These are phyloP conservation scores for Nasonovia ribisnigri DNA, from an alignment of 2,888 invertebrate species.

Conservation along the genomic window DNA sequence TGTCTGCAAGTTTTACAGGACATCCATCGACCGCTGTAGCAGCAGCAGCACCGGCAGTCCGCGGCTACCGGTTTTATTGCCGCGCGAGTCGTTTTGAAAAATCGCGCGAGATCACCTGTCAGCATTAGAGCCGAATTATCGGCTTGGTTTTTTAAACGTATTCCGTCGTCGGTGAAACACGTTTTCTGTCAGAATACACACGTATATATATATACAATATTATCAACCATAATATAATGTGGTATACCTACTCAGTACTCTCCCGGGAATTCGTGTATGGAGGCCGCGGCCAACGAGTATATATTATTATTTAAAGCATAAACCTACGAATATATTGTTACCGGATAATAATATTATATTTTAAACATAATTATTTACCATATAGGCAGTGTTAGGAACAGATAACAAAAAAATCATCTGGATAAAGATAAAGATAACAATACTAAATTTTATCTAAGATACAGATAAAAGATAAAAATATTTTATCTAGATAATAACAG, in stretches of 20 bases:
- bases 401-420: too few species aligned
- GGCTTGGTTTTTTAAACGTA: conserved; percentile 2
- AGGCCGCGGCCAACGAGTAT: background rate
- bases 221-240: background rate
- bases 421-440: too few species aligned
- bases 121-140: conserved; percentile 19
- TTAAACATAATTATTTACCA: too few species aligned
- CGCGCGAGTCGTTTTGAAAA: conserved; percentile 24
- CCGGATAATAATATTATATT: too few species aligned
- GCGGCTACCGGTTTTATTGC: conserved; percentile 50
- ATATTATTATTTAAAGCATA: too few species aligned
- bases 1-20: background rate
- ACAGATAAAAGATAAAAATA: too few species aligned
- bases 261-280: background rate
- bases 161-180: conserved; percentile 12
- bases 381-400: too few species aligned
- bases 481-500: too few species aligned
- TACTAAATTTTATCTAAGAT: too few species aligned
- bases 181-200: conserved; percentile 11
- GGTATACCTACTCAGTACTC: background rate
- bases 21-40: background rate
- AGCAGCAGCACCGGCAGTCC: background rate
- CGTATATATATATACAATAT: background rate
- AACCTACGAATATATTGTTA: background rate
- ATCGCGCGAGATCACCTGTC: conserved; percentile 51